Evolutionary conservation across 2,797 vertebrate genomes (phyloP).

Genomic region (Stomatorhinus walkeri): DNA sequence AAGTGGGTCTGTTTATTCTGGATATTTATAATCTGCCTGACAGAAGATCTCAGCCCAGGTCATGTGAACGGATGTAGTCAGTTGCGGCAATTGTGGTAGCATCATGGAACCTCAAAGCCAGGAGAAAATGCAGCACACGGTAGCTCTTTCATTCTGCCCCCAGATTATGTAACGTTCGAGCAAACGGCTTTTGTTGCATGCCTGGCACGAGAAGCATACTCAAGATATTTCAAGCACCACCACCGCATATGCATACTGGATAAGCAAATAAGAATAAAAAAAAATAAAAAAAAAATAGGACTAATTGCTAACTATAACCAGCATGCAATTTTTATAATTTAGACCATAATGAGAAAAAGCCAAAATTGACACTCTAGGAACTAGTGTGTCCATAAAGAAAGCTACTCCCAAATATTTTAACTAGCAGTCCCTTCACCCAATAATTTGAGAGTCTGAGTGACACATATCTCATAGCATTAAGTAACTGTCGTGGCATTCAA

Average conservation of each 20-base stretch:
- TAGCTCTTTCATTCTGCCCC: not conserved
- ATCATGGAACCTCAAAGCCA: not conserved
- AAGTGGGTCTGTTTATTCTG: not conserved
- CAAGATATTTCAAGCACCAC: not conserved
- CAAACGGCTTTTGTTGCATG: not conserved
- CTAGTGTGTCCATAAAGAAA: not conserved
- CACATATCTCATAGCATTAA: not conserved
- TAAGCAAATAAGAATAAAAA: not conserved
- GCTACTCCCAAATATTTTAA: not conserved
- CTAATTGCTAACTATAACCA: not conserved
- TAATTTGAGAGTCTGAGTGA: not conserved
- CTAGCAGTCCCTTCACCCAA: not conserved
- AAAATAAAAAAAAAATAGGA: not conserved
- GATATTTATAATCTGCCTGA: not conserved
- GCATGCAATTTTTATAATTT: not conserved
- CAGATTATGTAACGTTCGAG: not conserved
- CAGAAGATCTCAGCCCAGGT: not conserved
- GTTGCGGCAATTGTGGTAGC: not conserved
- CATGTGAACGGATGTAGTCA: constrained; percentile 13
- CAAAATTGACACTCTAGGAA: not conserved
- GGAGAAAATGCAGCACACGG: not conserved
- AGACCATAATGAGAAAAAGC: not conserved
- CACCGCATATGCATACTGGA: not conserved
- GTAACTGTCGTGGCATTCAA: not conserved
- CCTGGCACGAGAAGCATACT: not conserved